These are phyloP conservation scores for Drosophila antonietae DNA, from an alignment of 2,888 invertebrate species.

Conservation along the genomic window DNA sequence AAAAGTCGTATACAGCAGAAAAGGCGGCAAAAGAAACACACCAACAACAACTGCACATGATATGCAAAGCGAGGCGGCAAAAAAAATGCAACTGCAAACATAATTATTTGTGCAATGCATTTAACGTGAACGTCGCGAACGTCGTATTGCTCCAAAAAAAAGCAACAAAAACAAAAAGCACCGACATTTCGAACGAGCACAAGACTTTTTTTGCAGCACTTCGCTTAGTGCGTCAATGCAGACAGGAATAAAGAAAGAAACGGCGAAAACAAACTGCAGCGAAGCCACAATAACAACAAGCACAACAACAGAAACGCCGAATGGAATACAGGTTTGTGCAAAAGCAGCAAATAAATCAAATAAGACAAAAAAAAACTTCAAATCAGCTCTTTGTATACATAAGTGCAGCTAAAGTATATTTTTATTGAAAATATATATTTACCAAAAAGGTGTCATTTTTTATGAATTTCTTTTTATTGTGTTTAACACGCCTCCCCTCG, in stretches of 20 bases:
- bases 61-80: constrained; percentile 54
- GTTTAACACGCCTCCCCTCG: constrained; percentile 47
- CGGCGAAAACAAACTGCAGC: constrained; percentile 53
- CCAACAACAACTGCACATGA: constrained; percentile 32
- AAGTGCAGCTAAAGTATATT: constrained; percentile 33
- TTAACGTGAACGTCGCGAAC: constrained; percentile 57
- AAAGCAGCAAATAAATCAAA: constrained; percentile 46
- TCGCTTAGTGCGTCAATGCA: constrained; percentile 56
- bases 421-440: constrained; percentile 42
- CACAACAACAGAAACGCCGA: constrained; percentile 33
- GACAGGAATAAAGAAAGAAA: constrained; percentile 53
- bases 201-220: constrained; percentile 46
- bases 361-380: constrained; percentile 26
- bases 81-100: constrained; percentile 73
- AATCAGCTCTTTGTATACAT: constrained; percentile 47
- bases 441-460: constrained; percentile 53
- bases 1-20: constrained; percentile 69
- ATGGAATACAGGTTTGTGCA: constrained; percentile 74
- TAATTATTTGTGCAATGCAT: constrained; percentile 72
- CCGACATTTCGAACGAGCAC: constrained; percentile 36
- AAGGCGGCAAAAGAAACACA: constrained; percentile 70
- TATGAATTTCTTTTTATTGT: constrained; percentile 36
- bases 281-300: constrained; percentile 48
- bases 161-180: constrained; percentile 12
- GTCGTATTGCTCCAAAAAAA: constrained; percentile 53